phyloP scores from a whole-genome alignment of 2,113 vertebrate species.

The Thalassoma bifasciatum region DNA sequence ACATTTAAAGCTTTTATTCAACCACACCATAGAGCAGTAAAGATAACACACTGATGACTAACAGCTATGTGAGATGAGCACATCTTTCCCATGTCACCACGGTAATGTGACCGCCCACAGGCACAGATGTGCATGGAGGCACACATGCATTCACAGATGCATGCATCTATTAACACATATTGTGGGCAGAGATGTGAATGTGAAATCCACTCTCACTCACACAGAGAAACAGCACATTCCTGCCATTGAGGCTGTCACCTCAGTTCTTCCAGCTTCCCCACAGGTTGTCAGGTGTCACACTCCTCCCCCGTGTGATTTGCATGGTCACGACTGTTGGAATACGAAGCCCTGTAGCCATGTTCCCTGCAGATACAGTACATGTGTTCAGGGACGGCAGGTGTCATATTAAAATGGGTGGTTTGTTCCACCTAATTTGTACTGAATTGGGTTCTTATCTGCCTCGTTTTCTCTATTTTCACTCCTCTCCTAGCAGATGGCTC shows the following conservation, averaged over 20 bases:
- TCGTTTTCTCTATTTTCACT: neutral
- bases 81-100: neutral
- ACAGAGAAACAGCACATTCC: neutral
- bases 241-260: conserved; percentile 5
- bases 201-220: neutral
- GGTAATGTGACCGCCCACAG: neutral
- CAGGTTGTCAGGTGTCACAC: conserved; percentile 21
- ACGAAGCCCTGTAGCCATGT: conserved; percentile 15
- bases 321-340: conserved; percentile 4
- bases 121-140: conserved; percentile 1
- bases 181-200: conserved; percentile 2
- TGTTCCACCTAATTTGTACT: conserved; percentile 41
- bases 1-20: neutral
- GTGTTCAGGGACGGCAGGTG: conserved; percentile 7
- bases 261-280: neutral
- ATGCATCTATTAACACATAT: conserved; percentile 3
- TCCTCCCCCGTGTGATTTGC: conserved; percentile 10
- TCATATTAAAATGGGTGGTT: conserved; percentile 25
- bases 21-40: neutral
- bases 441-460: conserved; percentile 19
- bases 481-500: conserved; percentile 47
- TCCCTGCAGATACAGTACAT: neutral
- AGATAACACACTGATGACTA: neutral
- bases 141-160: conserved; percentile 1
- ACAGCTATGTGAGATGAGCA: neutral